Conservation (phyloP, 2,888 invertebrate species). For the Nemotelus pantherinus region DNA sequence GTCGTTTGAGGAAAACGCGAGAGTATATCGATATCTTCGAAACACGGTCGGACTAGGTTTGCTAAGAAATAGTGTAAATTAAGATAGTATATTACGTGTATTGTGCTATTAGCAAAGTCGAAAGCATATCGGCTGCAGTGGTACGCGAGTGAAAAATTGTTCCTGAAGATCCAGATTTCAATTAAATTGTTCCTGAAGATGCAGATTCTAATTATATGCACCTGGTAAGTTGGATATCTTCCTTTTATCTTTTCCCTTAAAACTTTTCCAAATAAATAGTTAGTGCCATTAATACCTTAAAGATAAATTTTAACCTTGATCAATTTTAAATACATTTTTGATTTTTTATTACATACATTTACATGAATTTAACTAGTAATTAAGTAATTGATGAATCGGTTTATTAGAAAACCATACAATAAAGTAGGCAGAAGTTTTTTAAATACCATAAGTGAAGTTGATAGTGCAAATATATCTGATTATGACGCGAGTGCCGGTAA, state of each 20-base stretch:
- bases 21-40: too few species aligned
- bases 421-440: not conserved
- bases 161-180: too few species aligned
- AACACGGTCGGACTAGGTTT: too few species aligned
- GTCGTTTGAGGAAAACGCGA: too few species aligned
- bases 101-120: not conserved
- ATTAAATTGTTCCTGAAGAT: not conserved
- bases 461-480: not conserved
- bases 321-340: not conserved
- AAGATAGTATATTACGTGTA: not conserved
- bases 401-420: not conserved
- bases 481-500: not conserved
- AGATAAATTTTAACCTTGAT: too few species aligned
- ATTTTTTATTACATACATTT: not conserved
- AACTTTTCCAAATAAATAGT: too few species aligned
- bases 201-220: not conserved
- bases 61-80: too few species aligned
- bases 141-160: not conserved
- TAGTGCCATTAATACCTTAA: too few species aligned
- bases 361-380: not conserved
- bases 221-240: constrained; percentile 3
- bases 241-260: too few species aligned
- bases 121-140: constrained; percentile 1
- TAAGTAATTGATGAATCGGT: constrained; percentile 2
- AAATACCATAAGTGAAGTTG: not conserved